Evolutionary conservation across 1,140 invertebrate genomes (phyloP).

Genomic region (Nebria ingens): DNA sequence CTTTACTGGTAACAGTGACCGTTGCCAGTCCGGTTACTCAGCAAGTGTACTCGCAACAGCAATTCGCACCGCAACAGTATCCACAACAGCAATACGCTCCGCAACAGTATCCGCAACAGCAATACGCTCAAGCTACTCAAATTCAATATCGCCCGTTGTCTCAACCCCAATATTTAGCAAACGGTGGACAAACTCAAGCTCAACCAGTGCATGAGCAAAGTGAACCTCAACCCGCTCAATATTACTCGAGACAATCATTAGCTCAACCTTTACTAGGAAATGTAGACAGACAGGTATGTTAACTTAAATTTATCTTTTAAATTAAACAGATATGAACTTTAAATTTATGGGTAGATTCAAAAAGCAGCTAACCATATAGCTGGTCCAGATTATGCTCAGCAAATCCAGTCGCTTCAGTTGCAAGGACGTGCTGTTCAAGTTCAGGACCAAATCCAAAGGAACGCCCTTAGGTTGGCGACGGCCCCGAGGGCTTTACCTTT

Average conservation of each 20-base stretch:
- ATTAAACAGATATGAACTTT: background rate
- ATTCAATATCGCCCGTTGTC: background rate
- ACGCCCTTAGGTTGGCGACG: background rate
- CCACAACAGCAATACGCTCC: too few species aligned
- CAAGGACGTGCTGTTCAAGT: constrained; percentile 10
- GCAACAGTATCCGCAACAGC: background rate
- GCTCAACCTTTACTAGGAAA: background rate
- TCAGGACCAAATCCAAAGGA: constrained; percentile 3
- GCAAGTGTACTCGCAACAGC: background rate
- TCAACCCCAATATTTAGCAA: background rate
- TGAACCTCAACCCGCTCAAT: background rate
- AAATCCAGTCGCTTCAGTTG: constrained; percentile 10
- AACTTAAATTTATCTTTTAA: background rate
- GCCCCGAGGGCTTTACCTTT: background rate
- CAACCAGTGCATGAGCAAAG: background rate
- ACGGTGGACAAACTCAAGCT: background rate
- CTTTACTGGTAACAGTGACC: background rate
- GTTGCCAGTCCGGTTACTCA: background rate
- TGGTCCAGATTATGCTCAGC: constrained; percentile 11
- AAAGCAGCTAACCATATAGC: constrained; percentile 14
- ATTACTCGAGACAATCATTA: background rate
- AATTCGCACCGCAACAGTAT: background rate
- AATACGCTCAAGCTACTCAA: background rate
- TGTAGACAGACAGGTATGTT: background rate
- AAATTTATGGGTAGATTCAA: constrained; percentile 11